Evolutionary conservation across 92 coral and sea anemone species (phyloP).

Genomic region (Epizoanthus rinbou): DNA sequence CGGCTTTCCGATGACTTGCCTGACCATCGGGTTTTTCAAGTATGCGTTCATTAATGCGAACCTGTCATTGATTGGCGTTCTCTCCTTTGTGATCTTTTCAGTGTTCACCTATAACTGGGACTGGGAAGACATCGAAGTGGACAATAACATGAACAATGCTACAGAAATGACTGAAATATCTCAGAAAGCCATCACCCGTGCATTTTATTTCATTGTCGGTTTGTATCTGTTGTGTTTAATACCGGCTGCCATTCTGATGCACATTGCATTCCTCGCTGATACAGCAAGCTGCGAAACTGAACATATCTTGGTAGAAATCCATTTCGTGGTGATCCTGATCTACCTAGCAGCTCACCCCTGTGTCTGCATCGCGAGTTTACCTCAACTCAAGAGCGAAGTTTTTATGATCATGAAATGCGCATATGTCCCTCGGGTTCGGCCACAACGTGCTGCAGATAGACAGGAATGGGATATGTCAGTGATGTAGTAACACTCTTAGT

Average conservation of each 20-base stretch:
- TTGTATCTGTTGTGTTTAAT: constrained; percentile 13
- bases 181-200: not conserved
- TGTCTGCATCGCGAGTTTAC: constrained; percentile 5
- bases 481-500: not conserved
- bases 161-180: not conserved
- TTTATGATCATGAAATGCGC: constrained; percentile 1
- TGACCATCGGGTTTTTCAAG: constrained; percentile 33
- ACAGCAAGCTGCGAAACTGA: not conserved
- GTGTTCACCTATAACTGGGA: constrained; percentile 14
- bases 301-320: constrained; percentile 11
- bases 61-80: constrained; percentile 11
- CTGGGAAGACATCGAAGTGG: constrained; percentile 28
- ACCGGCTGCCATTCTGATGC: constrained; percentile 24
- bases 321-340: constrained; percentile 18
- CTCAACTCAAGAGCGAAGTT: constrained; percentile 15
- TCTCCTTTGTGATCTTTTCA: constrained; percentile 24
- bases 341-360: constrained; percentile 10
- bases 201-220: constrained; percentile 6
- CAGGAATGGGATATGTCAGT: constrained; percentile 31
- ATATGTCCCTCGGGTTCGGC: not conserved
- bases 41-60: constrained; percentile 24
- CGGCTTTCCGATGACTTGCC: constrained; percentile 35
- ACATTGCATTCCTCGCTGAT: constrained; percentile 16
- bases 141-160: not conserved
- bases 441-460: not conserved